Evolutionary conservation across 2,888 invertebrate genomes (phyloP), one percentile per base, ranked within the genome.

Genomic region (Cephus pulcher): DNA sequence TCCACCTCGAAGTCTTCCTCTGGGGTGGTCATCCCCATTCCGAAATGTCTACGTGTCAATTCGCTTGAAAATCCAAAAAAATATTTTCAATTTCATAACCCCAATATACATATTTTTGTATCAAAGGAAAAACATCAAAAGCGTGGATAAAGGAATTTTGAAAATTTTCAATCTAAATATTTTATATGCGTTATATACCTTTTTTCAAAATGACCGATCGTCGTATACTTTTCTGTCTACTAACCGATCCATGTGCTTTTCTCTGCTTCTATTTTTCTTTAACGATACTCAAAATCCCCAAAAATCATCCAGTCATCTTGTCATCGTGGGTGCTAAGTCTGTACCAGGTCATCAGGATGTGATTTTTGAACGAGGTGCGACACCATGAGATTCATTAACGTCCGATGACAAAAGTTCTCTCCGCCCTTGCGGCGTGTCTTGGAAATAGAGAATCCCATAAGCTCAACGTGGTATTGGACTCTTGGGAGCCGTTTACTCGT

Each of bases 391-490:
- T 82, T 84, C 85, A 86, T 86, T 85, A 86, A 77, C 80, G 82
- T 79, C 73, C 73, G 32, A 77, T 79, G 77, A 84, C 84, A 85
- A 84, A 81, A 76, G 78, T 69, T 4, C 78, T 75, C 69, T 76
- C 81, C 83, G 81, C 80, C 84, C 80, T 70, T 33, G 79, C 33
- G 75, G 80, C 69, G 80, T 82, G 76, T 80, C 78, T 78, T 80
- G 79, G 76, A 84, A 80, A 83, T 80, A 82, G 75, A 69, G 74
- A 75, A 75, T 34, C 32, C 11, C 73, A 11, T 68, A 70, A 71
- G 75, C 34, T 75, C 33, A 74, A 68, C 74, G 75, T 78, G 76
- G 77, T 84, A 86, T 86, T 86, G 84, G 85, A 84, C 87, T 86
- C 86, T 76, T 56, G 87, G 86, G 86, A 87, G 74, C 83, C 77